Base-by-base conservation (phyloP, 2,797 vertebrate genomes). In the Sitta carolinensis region DNA sequence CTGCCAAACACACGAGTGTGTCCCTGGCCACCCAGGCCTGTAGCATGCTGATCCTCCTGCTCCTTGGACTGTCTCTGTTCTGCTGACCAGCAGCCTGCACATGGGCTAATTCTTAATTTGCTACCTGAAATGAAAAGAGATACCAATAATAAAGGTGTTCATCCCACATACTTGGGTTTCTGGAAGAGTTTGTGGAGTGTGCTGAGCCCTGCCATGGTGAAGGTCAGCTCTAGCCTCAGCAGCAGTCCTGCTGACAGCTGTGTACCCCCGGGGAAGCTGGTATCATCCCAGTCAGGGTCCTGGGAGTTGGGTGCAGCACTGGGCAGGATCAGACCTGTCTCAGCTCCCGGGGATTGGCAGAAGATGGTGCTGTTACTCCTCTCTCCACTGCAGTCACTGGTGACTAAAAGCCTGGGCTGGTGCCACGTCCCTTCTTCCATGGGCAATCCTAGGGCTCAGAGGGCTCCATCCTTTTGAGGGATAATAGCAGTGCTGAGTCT, bases 311-410 rank as follows among this genome's bases (percentile, higher is more conserved):
- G 36, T 2, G 1, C 7, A 2, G 15, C 7, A 1, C 17, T 48
- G 62, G 36, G 43, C 47, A 32, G 63, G 26, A 58, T 68, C 59
- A 57, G 34, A 32, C 26, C 11, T 12, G 1, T 45, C 40, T 81
- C 27, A 10, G 58, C 69, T 94, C 38, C 68, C 3, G 0, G 32
- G 15, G 16, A 43, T 27, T 2, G 7, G 88, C 45, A 14, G 79
- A 94, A 91, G 88, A 72, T 93, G 94, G 88, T 95, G 90, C 92
- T 87, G n/a, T 89, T 96, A 79, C 68, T 94, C 85, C 29, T 78
- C 45, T 64, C 2, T 2, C 27, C 1, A 1, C 29, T 57, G 62
- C 14, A 10, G 32, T 61, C 2, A 0, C 34, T 82, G 75, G 19
- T 69, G n/a, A 22, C 48, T 34, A 34, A 58, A 76, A 62, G 30